Evolutionary conservation across 1,140 invertebrate species (phyloP).

Genomic region (Penaeus chinensis): DNA sequence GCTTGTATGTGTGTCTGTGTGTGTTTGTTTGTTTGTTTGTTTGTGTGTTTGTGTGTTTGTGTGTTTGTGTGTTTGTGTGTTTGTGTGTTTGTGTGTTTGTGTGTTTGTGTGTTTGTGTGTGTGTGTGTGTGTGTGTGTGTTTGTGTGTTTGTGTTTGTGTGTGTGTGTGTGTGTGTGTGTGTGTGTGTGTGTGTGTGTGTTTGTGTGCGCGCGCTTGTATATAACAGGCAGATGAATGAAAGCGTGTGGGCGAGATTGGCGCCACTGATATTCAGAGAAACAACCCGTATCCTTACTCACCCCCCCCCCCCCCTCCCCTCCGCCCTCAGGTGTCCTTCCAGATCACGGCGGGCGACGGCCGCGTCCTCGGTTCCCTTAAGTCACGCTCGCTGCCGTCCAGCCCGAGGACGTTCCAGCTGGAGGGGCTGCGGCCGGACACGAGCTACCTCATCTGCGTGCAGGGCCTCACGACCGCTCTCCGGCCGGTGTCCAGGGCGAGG

Average conservation of each 20-base stretch:
- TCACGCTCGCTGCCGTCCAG: constrained; percentile 62
- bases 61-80: too few species aligned
- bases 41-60: too few species aligned
- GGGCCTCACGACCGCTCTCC: constrained; percentile 79
- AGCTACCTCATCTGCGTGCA: constrained; percentile 87
- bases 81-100: too few species aligned
- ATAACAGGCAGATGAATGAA: not conserved
- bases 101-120: too few species aligned
- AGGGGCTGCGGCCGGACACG: constrained; percentile 79
- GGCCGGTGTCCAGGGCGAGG: constrained; percentile 62
- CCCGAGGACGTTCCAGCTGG: constrained; percentile 78
- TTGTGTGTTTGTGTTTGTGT: too few species aligned
- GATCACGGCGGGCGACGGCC: constrained; percentile 37
- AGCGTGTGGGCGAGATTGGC: constrained; percentile 10
- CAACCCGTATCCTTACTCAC: not conserved
- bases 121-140: too few species aligned
- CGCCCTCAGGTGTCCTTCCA: constrained; percentile 39
- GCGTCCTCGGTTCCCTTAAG: constrained; percentile 39
- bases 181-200: too few species aligned
- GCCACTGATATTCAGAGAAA: not conserved
- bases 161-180: too few species aligned
- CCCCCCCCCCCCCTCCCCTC: too few species aligned
- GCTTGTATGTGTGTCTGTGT: constrained; percentile 11
- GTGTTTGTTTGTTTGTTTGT: too few species aligned
- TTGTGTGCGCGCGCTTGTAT: too few species aligned